These are phyloP conservation scores for Eristalis intricaria DNA, from an alignment of 2,888 invertebrate genomes.

Conservation along the genomic window DNA sequence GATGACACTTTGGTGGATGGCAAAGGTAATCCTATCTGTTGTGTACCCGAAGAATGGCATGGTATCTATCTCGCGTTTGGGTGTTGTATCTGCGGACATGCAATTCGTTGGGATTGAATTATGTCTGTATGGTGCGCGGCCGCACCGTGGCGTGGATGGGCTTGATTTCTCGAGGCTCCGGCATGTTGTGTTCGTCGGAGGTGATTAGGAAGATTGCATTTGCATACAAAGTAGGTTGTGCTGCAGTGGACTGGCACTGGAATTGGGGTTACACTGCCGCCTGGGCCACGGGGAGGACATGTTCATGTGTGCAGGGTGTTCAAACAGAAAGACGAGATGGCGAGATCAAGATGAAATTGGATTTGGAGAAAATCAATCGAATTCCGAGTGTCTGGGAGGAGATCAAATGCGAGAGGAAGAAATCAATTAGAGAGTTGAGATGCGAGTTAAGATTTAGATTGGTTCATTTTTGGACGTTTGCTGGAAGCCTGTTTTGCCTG, in stretches of 20 bases:
- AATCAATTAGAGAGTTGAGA: not conserved
- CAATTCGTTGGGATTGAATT: conserved; percentile 72
- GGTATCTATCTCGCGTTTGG: conserved; percentile 61
- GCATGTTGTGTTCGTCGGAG: not conserved
- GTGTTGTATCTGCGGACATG: conserved; percentile 70
- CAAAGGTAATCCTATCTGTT: conserved; percentile 49
- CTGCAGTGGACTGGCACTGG: not conserved
- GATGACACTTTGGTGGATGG: conserved; percentile 42
- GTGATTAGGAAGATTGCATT: conserved; percentile 21
- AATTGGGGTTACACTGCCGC: not conserved
- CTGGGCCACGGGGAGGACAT: not conserved
- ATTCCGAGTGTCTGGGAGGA: not conserved
- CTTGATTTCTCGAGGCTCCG: not conserved
- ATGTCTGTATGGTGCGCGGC: conserved; percentile 46
- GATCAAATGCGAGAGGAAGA: not conserved
- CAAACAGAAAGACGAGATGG: not conserved
- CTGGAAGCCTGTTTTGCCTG: not conserved
- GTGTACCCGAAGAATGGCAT: conserved; percentile 45
- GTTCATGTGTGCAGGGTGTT: not conserved
- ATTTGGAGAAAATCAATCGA: not conserved
- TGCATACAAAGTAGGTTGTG: conserved; percentile 27
- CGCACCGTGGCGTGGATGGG: conserved; percentile 28
- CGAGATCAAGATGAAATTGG: not conserved
- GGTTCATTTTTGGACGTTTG: not conserved
- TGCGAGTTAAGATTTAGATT: not conserved